Evolutionary conservation across 1,140 invertebrate genomes (phyloP).

Genomic region (Agrilus planipennis): DNA sequence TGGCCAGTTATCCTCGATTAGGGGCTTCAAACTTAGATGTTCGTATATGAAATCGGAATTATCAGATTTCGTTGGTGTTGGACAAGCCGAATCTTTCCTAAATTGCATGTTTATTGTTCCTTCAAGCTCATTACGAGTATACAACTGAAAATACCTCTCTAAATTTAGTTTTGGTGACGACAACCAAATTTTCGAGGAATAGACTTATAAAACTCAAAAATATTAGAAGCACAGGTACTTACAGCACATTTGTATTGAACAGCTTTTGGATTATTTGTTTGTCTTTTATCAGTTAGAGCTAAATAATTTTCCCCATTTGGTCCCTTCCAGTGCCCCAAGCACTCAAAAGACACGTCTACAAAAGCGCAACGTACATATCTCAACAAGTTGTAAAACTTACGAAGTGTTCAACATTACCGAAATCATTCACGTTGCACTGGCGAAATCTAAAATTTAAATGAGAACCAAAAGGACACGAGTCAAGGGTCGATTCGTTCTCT

Average conservation of each 20-base stretch:
- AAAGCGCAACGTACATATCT: background rate
- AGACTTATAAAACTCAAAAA: constrained; percentile 5
- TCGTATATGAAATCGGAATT: constrained; percentile 50
- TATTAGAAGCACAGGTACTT: constrained; percentile 29
- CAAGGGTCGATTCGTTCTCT: constrained; percentile 43
- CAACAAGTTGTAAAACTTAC: background rate
- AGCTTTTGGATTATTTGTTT: constrained; percentile 30
- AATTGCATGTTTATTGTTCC: constrained; percentile 49
- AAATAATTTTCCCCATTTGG: constrained; percentile 45
- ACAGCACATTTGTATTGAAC: constrained; percentile 58
- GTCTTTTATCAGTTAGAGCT: constrained; percentile 46
- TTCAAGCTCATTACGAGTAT: constrained; percentile 41
- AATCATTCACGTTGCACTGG: constrained; percentile 42
- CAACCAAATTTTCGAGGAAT: too few species aligned
- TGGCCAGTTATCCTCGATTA: constrained; percentile 31
- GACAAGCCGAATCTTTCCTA: constrained; percentile 58
- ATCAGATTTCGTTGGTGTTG: constrained; percentile 40
- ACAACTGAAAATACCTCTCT: constrained; percentile 39
- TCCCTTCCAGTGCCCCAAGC: constrained; percentile 54
- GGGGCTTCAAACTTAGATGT: constrained; percentile 39
- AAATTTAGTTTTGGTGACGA: too few species aligned
- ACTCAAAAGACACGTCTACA: constrained; percentile 51
- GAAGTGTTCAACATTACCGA: constrained; percentile 31
- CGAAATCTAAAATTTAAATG: constrained; percentile 45
- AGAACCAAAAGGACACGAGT: constrained; percentile 54